These are phyloP conservation scores for Drosophila punjabiensis DNA, from an alignment of 1,140 invertebrate genomes.

Conservation along the genomic window DNA sequence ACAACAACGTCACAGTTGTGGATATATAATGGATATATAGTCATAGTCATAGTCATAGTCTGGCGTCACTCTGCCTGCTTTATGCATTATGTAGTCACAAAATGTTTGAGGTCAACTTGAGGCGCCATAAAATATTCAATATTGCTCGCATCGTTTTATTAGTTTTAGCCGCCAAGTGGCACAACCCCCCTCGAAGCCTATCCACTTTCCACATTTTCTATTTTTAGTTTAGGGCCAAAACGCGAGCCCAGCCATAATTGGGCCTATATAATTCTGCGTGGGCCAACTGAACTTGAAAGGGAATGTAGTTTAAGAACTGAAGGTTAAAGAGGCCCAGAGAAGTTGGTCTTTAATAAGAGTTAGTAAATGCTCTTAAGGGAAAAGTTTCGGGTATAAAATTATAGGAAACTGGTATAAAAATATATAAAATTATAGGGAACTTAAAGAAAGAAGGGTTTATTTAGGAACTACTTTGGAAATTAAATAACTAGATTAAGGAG, in stretches of 20 bases:
- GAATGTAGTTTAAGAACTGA: conserved; percentile 5
- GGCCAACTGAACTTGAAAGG: conserved; percentile 45
- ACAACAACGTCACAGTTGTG: conserved; percentile 33
- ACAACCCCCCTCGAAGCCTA: neutral
- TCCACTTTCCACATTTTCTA: conserved; percentile 51
- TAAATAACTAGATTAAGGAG: neutral
- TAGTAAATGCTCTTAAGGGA: neutral
- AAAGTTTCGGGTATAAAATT: neutral
- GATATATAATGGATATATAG: conserved; percentile 10
- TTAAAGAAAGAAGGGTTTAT: neutral
- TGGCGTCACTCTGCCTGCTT: conserved; percentile 49
- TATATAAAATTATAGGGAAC: neutral
- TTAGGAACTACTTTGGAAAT: neutral
- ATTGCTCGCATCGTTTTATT: conserved; percentile 49
- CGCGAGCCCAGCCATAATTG: conserved; percentile 33
- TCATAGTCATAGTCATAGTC: conserved; percentile 20
- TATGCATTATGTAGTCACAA: conserved; percentile 47
- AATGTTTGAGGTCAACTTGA: conserved; percentile 61
- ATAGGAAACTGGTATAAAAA: neutral
- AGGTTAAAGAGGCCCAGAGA: conserved; percentile 4
- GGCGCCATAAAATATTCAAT: conserved; percentile 52
- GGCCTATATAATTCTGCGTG: conserved; percentile 34
- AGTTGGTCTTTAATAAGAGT: neutral
- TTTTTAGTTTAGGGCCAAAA: conserved; percentile 58
- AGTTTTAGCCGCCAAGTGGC: conserved; percentile 27